Conservation (phyloP, 2,113 vertebrate genomes). For the Sylvilagus bachmani region DNA sequence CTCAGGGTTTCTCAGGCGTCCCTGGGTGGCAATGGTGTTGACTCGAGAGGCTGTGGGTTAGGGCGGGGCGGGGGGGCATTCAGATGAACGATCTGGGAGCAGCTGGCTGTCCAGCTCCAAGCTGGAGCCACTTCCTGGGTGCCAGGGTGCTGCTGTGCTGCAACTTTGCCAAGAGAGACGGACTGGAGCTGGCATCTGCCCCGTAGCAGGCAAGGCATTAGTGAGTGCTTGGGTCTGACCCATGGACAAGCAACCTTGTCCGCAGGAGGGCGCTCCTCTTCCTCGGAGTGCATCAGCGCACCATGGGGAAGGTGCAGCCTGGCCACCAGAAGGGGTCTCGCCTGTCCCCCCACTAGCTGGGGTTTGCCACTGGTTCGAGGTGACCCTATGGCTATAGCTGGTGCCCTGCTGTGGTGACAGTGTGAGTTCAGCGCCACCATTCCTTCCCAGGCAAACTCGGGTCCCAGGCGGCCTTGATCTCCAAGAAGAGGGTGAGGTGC, state of each 20-base stretch:
- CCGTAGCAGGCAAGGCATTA: not conserved
- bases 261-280: not conserved
- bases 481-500: not conserved
- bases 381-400: not conserved
- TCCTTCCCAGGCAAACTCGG: not conserved
- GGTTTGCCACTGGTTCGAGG: not conserved
- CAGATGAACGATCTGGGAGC: not conserved
- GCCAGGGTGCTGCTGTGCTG: not conserved
- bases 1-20: no score
- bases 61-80: rapidly evolving
- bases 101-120: not conserved
- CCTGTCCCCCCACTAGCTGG: not conserved
- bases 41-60: not conserved
- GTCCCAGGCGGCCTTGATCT: not conserved
- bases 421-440: not conserved
- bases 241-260: not conserved
- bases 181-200: not conserved
- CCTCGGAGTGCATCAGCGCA: not conserved
- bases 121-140: not conserved
- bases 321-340: no score
- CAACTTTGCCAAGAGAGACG: not conserved
- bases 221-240: not conserved
- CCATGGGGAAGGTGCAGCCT: not conserved
- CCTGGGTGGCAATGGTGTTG: not conserved
- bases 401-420: not conserved